Evolutionary conservation across 2,113 vertebrate species (phyloP), one percentile per base, ranked within the genome.

Genomic region (Eira barbara): DNA sequence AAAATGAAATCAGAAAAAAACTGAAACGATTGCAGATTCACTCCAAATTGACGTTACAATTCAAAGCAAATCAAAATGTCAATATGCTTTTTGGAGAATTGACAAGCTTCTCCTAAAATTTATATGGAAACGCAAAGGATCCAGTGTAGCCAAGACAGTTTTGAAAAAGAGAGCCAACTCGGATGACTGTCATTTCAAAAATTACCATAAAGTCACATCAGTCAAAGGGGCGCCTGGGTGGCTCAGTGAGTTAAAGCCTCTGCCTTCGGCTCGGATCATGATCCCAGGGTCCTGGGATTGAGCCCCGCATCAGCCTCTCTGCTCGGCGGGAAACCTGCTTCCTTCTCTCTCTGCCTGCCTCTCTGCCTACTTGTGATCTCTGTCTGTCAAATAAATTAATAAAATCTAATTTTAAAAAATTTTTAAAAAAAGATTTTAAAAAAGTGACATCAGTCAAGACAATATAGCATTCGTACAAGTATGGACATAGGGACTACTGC

Each of bases 1-100:
- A 89, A 57, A 95, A 65, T 91, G 10, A 91, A 96, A 84, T 94
- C 23, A 65, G 52, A 96, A 74, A 42, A 91, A 91, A 7, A 74
- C 13, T 42, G 13, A 91, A 91, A 92, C 79, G 6, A 23, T 34
- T 8, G 10, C 61, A 78, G 31, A 45, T 88, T 94, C 20, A 29
- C 36, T 94, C 55, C 34, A 91, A 67, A 94, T 85, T 94, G 36
- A 85, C 79, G 31, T 85, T 82, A 27, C 14, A 95, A 90, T 87
- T 79, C 20, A 90, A 2, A 39, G n/a, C 5, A 73, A 73, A 2
- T 83, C 59, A 71, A 73, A 95, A 91, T 94, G 59, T 63, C 34
- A 86, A 0, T 42, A 34, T 63, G 21, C 34, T 69, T 90, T 76
- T 90, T 89, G 12, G 42, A 73, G 65, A 95, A 79, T 45, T 73